Conservation (phyloP, 2,888 invertebrate genomes). For the Brachypalpus laphriformis region DNA sequence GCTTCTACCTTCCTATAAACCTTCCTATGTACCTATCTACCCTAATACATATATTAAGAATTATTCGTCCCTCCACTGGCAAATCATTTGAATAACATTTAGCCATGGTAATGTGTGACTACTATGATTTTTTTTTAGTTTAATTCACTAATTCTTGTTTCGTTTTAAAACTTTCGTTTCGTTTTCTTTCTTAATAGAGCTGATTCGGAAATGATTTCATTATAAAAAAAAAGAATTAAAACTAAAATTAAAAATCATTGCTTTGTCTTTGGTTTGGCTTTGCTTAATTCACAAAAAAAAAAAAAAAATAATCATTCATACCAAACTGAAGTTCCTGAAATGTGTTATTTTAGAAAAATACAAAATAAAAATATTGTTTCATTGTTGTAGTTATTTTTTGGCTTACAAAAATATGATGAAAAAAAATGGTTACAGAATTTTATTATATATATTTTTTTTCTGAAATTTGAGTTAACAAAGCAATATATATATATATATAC, state of each 20-base stretch:
- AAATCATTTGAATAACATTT: constrained; percentile 3
- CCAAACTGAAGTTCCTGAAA: constrained; percentile 38
- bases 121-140: constrained; percentile 10
- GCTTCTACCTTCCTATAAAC: too few relatives aligned
- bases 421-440: neutral
- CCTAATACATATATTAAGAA: neutral
- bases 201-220: constrained; percentile 68
- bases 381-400: constrained; percentile 24
- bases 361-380: neutral
- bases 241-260: constrained; percentile 44
- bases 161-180: neutral
- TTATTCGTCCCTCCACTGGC: constrained; percentile 15
- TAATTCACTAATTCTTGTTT: constrained; percentile 3
- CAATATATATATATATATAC: too few relatives aligned
- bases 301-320: constrained; percentile 49
- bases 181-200: constrained; percentile 59
- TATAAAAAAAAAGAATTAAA: constrained; percentile 5
- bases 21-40: too few relatives aligned
- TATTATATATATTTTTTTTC: constrained; percentile 5
- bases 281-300: constrained; percentile 59
- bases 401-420: constrained; percentile 1
- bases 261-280: constrained; percentile 66
- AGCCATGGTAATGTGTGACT: constrained; percentile 56
- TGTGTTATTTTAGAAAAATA: constrained; percentile 12
- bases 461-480: constrained; percentile 49